phyloP scores from a whole-genome alignment of 2,888 invertebrate species.

The Eristalinus aeneus region DNA sequence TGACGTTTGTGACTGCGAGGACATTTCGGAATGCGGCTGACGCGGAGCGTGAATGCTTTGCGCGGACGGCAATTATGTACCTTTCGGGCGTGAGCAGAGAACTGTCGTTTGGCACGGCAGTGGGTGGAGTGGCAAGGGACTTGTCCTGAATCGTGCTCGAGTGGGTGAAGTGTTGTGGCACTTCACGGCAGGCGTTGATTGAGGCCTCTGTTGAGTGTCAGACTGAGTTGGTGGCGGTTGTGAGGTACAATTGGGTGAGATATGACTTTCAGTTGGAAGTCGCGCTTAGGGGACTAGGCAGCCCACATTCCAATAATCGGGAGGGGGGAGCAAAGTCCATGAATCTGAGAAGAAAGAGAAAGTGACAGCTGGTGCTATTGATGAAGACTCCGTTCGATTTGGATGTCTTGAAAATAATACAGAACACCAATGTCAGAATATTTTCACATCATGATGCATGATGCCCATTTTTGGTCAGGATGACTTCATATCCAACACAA shows the following conservation, averaged over 20 bases:
- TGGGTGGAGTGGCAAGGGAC: background rate
- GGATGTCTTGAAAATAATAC: no score
- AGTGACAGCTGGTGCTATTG: no score
- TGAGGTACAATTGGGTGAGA: background rate
- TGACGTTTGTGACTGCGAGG: background rate
- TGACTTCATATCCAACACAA: no score
- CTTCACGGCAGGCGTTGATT: background rate
- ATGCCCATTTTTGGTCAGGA: no score
- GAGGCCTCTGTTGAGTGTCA: background rate
- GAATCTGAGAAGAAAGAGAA: no score
- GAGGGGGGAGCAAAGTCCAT: no score
- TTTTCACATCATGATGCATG: no score
- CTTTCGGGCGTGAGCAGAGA: background rate
- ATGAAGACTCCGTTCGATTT: no score
- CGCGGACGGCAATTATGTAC: background rate
- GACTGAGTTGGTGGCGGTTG: background rate
- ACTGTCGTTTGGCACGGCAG: background rate
- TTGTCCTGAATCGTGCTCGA: background rate
- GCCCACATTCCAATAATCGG: no score
- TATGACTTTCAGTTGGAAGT: background rate
- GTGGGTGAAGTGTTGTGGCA: background rate
- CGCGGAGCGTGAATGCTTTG: background rate
- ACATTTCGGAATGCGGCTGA: conserved; percentile 2
- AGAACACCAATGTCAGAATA: no score
- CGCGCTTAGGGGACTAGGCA: no score